Evolutionary conservation across 2,113 vertebrate species (phyloP).

Genomic region (Misgurnus anguillicaudatus): DNA sequence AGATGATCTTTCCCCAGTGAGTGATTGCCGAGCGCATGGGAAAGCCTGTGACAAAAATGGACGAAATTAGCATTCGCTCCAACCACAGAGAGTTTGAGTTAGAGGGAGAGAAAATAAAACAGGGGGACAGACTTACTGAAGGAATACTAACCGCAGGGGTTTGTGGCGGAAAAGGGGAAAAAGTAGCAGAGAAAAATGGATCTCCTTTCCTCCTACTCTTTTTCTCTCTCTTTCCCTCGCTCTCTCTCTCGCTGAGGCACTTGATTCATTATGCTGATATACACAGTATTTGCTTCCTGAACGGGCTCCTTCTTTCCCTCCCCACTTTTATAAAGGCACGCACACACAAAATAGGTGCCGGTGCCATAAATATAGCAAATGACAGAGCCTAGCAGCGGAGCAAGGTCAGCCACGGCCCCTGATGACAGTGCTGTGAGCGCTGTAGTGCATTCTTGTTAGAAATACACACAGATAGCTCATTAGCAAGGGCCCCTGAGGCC

Average conservation of each 20-base stretch:
- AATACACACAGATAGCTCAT: slow-evolving; percentile 81
- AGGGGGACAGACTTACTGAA: slow-evolving; percentile 36
- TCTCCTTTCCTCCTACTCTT: slow-evolving; percentile 44
- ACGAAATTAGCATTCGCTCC: slow-evolving; percentile 41
- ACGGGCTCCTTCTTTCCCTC: slow-evolving; percentile 68
- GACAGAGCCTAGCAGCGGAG: slow-evolving; percentile 75
- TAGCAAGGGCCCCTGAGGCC: slow-evolving; percentile 75
- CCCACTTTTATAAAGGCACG: slow-evolving; percentile 53
- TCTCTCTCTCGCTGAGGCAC: slow-evolving; percentile 61
- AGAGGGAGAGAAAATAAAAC: slow-evolving; percentile 21
- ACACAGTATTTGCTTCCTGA: slow-evolving; percentile 80
- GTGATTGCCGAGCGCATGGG: slow-evolving; percentile 11
- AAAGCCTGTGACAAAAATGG: slow-evolving; percentile 28
- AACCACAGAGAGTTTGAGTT: slow-evolving; percentile 19
- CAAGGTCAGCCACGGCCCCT: slow-evolving; percentile 78
- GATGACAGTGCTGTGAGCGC: slow-evolving; percentile 79
- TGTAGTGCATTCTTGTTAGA: slow-evolving; percentile 74
- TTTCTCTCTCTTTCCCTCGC: slow-evolving; percentile 54
- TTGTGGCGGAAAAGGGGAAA: slow-evolving; percentile 41
- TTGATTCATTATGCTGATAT: slow-evolving; percentile 84
- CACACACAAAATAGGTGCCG: slow-evolving; percentile 69
- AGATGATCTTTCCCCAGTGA: slow-evolving; percentile 10
- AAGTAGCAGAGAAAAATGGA: slow-evolving; percentile 47
- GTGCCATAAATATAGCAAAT: slow-evolving; percentile 82
- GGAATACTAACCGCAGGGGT: slow-evolving; percentile 52